Base-by-base conservation (phyloP, 2,113 vertebrate genomes). In the Piprites chloris region DNA sequence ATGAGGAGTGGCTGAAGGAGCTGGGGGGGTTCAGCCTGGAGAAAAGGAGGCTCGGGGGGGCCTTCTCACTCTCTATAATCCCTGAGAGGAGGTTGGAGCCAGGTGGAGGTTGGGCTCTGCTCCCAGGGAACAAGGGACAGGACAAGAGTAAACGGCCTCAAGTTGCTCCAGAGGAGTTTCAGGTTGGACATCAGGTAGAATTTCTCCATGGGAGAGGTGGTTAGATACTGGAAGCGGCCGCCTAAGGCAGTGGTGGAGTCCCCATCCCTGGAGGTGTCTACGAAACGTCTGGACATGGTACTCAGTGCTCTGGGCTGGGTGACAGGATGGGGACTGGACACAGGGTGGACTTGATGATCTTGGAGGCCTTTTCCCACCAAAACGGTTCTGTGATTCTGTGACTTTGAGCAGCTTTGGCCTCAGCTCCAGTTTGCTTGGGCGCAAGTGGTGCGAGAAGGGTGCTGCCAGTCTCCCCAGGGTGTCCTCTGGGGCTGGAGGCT, bases 41-140 rank as follows among this genome's bases (percentile, higher is more conserved):
- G 50, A 14, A 59, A 9, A 46, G 69, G 46, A 39, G 28, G 53
- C 35, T n/a, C 33, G 23, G 33, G 17, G 44, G 19, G 3, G 14
- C 33, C 12, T 74, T 44, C 37, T 67, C 0, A 0, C 12, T 50
- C 17, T 24, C 37, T 3, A 6, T 14, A 59, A 1, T 33, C 37
- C 18, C 12, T n/a, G 44, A 33, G 22, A 23, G 52, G 68, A 81
- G 33, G 37, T 2, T 0, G 33, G 12, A 74, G 44, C 5, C 11
- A 4, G 50, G 4, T 39, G 42, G 5, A 30, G 6, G 21, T 16
- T 1, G 1, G 58, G 32, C 27, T 80, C 42, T 7, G 67, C 22
- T 44, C 37, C 32, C 37, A 33, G 37, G 50, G 32, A 72, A 6
- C 18, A 58, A 33, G 50, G 35, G 33, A 37, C 42, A 65, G 4